Evolutionary conservation across 2,797 vertebrate species (phyloP).

Genomic region (Chelmon rostratus): DNA sequence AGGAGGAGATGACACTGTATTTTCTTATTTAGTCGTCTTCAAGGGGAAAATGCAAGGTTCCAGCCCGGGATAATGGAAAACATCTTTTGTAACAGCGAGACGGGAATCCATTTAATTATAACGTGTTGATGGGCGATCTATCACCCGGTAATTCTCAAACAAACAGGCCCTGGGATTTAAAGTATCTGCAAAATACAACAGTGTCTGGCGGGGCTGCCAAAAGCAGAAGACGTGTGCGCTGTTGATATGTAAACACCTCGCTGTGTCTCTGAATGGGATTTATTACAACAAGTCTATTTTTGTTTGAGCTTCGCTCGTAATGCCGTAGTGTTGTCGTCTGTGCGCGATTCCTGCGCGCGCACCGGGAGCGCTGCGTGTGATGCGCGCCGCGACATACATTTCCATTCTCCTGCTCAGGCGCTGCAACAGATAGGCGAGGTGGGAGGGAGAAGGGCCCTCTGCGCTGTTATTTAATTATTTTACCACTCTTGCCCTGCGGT

Average conservation of each 20-base stretch:
- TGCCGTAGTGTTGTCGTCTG: constrained; percentile 46
- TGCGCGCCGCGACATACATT: constrained; percentile 27
- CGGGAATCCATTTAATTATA: constrained; percentile 82
- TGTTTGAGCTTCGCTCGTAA: constrained; percentile 68
- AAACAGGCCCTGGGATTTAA: constrained; percentile 78
- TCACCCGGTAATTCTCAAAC: constrained; percentile 75
- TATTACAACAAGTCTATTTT: constrained; percentile 75
- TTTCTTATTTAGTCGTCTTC: constrained; percentile 64
- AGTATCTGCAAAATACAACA: constrained; percentile 75
- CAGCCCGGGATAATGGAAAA: constrained; percentile 70
- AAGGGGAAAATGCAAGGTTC: constrained; percentile 44
- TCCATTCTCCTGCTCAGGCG: constrained; percentile 39
- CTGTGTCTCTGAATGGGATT: constrained; percentile 72
- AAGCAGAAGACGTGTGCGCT: constrained; percentile 71
- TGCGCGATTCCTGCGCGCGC: constrained; percentile 27
- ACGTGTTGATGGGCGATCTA: constrained; percentile 78
- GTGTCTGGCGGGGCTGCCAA: constrained; percentile 66
- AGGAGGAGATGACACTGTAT: constrained; percentile 69
- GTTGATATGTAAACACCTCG: constrained; percentile 81
- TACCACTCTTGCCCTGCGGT: constrained; percentile 80
- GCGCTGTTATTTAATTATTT: constrained; percentile 84
- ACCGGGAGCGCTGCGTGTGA: constrained; percentile 19
- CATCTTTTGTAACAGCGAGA: constrained; percentile 79
- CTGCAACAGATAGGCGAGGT: constrained; percentile 33
- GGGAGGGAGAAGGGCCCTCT: constrained; percentile 54